Evolutionary conservation across 2,888 invertebrate species (phyloP), one percentile per base, ranked within the genome.

Genomic region (Craniophora ligustri): DNA sequence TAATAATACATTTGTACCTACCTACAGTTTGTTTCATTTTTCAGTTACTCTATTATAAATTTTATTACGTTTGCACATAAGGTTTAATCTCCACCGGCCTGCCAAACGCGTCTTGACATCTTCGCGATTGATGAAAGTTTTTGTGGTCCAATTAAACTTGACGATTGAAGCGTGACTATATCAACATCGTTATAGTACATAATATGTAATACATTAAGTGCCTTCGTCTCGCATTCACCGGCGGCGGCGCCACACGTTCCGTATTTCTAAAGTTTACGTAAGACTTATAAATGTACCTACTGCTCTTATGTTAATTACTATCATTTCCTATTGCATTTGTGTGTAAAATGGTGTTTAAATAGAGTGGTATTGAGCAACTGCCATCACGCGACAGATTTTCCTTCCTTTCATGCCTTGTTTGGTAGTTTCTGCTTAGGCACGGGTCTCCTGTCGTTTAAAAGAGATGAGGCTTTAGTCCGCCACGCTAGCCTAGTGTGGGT

Each of bases 221-320:
- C 47, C 50, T 56, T 60, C 56, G 23, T 46, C 55, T 45, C 28
- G 7, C 45, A 34, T 35, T 56, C 40, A 36, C 31, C 56, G 45
- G 49, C 56, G 35, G 28, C 56, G 45, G 49, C 56, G 35, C 35
- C 55, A 11, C 23, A 39, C 21, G 19, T 36, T 65, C 23, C 56
- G 47, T 49, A 38, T 48, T 47, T 53, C 55, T 46, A 46, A 57
- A 40, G 21, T 39, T 68, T 69, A 69, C 46, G 42, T 57, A 67
- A 67, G 13, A 48, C 38, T 23, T 11, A 51, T 41, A 30, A 51
- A 39, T 28, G 41, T 34, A 31, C n/a, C n/a, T n/a, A n/a, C 34
- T 31, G 19, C 11, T 32, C 35, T 50, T 42, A 34, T 44, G 62
- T 31, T 46, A 49, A 50, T 54, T 32, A 30, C 10, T 31, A 31